These are phyloP conservation scores for Acrobasis consociella DNA, from an alignment of 2,888 invertebrate species.

Conservation along the genomic window DNA sequence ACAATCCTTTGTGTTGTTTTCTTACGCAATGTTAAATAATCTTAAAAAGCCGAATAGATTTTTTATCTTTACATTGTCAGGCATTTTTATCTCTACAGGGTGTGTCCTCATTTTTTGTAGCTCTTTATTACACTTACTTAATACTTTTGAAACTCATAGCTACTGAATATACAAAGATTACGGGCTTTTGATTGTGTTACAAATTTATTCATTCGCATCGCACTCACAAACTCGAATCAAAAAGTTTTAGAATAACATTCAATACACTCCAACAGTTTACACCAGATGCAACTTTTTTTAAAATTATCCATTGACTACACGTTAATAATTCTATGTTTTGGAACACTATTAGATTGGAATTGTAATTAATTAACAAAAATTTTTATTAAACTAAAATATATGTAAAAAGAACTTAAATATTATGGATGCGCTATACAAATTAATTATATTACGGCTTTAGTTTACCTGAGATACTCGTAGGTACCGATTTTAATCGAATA, in stretches of 20 bases:
- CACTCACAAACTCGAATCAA: conserved; percentile 20
- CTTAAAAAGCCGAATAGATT: conserved; percentile 25
- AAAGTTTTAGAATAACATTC: conserved; percentile 1
- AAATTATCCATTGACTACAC: too few relatives aligned
- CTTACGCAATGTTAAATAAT: not conserved
- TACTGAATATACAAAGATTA: conserved; percentile 47
- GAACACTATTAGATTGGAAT: too few relatives aligned
- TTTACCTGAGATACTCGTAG: conserved; percentile 4
- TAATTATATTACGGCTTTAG: conserved; percentile 3
- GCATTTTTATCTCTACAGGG: conserved; percentile 40
- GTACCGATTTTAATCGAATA: conserved; percentile 4
- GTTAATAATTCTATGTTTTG: not conserved
- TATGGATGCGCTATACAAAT: conserved; percentile 5
- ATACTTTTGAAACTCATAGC: conserved; percentile 52
- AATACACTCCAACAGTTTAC: not conserved
- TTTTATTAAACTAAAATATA: too few relatives aligned
- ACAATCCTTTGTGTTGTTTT: not conserved
- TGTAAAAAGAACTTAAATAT: too few relatives aligned
- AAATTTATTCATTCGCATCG: conserved; percentile 32
- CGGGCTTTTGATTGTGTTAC: conserved; percentile 42
- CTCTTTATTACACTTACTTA: conserved; percentile 47
- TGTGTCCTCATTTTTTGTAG: conserved; percentile 40
- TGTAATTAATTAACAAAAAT: too few relatives aligned
- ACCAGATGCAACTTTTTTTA: conserved; percentile 3
- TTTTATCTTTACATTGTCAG: conserved; percentile 39